Evolutionary conservation across 2,797 vertebrate species (phyloP).

Genomic region (Rhynchonycteris naso): DNA sequence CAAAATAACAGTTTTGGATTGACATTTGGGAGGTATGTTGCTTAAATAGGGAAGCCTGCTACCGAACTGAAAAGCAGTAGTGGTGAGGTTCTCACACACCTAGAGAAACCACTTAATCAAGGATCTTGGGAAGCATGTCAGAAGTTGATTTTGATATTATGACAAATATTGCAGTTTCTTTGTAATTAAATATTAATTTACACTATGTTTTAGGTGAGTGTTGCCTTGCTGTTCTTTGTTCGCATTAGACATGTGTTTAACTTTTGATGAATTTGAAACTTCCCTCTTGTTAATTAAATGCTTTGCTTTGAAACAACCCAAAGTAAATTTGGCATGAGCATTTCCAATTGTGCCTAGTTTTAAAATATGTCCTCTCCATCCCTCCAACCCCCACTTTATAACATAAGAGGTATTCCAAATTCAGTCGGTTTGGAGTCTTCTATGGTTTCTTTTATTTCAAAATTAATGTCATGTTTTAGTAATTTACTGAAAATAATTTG

Average conservation of each 20-base stretch:
- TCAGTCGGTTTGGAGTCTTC: constrained; percentile 18
- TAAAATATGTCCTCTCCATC: not conserved
- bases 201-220: not conserved
- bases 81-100: not conserved
- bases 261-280: constrained; percentile 28
- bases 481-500: constrained; percentile 35
- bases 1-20: not conserved
- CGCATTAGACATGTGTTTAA: constrained; percentile 7
- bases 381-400: not conserved
- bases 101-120: not conserved
- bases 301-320: constrained; percentile 48
- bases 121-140: not conserved
- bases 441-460: constrained; percentile 26
- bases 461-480: constrained; percentile 31
- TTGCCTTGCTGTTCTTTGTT: constrained; percentile 25
- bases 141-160: constrained; percentile 38
- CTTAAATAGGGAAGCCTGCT: not conserved
- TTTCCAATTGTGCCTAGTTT: constrained; percentile 39
- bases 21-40: not conserved
- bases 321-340: not conserved
- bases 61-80: not conserved
- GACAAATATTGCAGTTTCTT: not conserved
- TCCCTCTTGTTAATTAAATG: constrained; percentile 17
- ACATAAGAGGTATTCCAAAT: not conserved
- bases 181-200: constrained; percentile 56